Base-by-base conservation (phyloP, 2,888 invertebrate species). In the Apotomis capreana region DNA sequence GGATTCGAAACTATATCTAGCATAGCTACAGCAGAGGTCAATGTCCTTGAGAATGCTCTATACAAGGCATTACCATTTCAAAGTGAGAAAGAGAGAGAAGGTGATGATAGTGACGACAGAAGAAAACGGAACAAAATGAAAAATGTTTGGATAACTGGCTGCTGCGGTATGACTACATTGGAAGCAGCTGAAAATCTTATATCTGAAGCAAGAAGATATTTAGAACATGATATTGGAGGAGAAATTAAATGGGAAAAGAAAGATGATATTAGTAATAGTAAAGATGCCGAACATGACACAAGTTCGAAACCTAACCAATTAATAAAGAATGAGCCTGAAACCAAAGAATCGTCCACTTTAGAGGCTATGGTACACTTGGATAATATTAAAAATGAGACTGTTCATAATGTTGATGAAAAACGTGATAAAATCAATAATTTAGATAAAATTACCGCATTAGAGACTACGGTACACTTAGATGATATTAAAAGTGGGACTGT, bases 131-230 rank as follows among this genome's bases (percentile, higher is more conserved):
- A 95, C 81, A 94, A 95, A 86, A 94, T 95, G 62, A 94, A 95
- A 83, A 95, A 94, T 78, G 94, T 97, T 74, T 97, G 96, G 94
- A 95, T 98, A 12, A 96, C 96, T 1, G 97, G 98, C 15, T 95
- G 94, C 84, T 94, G 96, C 78, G 97, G 97, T 49, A 86, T 98
- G 78, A 97, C 97, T 0, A 96, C 96, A 68, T 94, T 93, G 69
- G 96, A 98, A 88, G 98, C 98, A 5, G 97, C 99, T 4, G 88
- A 94, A 74, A 92, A 96, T 77, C 92, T 99, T 26, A 95, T 98
- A 26, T 83, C 90, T 15, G 97, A 98, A 88, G 98, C 98, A 40
- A 95, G 97, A 81, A 93, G 94, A 78, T 94, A 94, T 89, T 88
- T 96, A 46, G 93, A 96, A 87, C 94, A 95, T 78, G 97, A 97